phyloP scores from a whole-genome alignment of 2,888 invertebrate genomes.

The Agrochola lota region DNA sequence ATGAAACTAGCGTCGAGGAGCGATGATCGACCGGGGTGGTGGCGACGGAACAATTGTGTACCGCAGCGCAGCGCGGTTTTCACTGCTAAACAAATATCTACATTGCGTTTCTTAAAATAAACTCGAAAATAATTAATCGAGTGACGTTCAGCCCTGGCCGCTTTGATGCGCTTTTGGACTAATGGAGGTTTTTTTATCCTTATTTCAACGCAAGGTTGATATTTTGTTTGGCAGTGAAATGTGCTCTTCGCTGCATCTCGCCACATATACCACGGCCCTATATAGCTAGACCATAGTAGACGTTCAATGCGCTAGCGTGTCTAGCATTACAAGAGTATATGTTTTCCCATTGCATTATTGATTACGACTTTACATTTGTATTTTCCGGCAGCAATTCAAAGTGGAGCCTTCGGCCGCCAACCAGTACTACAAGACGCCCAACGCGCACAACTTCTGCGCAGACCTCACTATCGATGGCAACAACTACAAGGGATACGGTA shows the following conservation, averaged over 20 bases:
- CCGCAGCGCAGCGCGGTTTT: neutral
- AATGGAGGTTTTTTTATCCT: neutral
- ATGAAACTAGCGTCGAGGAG: too few species aligned
- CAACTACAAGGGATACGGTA: conserved; percentile 85
- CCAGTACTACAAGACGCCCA: conserved; percentile 85
- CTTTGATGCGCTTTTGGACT: neutral
- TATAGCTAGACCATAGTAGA: too few species aligned
- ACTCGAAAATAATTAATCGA: neutral
- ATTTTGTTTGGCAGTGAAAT: neutral
- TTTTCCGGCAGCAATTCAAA: conserved; percentile 89
- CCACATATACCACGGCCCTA: neutral
- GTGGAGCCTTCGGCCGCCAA: conserved; percentile 86
- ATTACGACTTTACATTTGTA: neutral
- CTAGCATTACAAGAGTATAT: neutral
- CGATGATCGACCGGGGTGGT: too few species aligned
- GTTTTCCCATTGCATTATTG: neutral
- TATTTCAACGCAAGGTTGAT: neutral
- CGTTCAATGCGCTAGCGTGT: neutral
- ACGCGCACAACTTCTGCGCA: conserved; percentile 80
- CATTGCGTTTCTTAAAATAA: neutral
- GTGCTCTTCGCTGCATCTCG: neutral
- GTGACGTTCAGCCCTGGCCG: neutral
- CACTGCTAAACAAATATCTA: neutral
- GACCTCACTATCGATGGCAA: conserved; percentile 83
- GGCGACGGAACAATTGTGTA: too few species aligned